These are phyloP conservation scores for Toxotes jaculatrix DNA, from an alignment of 2,113 vertebrate species.

Conservation along the genomic window DNA sequence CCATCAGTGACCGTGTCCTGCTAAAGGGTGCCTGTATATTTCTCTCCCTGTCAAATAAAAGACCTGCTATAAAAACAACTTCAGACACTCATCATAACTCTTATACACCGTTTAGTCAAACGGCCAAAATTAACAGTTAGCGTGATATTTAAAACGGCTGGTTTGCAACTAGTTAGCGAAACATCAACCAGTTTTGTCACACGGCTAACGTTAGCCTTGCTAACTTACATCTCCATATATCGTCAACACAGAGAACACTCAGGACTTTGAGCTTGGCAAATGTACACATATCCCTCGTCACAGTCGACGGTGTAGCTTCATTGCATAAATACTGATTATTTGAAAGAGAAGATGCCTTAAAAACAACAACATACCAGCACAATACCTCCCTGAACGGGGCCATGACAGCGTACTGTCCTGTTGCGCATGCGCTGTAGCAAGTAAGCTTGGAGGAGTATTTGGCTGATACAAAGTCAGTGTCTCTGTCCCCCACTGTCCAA, in stretches of 20 bases:
- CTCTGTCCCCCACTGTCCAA: not conserved
- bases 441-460: not conserved
- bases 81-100: accelerated
- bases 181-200: not conserved
- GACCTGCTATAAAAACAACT: not conserved
- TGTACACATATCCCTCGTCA: accelerated
- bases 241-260: not conserved
- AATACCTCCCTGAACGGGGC: slow-evolving; percentile 56
- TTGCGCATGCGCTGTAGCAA: slow-evolving; percentile 59
- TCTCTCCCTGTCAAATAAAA: slow-evolving; percentile 20
- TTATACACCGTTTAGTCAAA: accelerated
- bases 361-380: slow-evolving; percentile 65
- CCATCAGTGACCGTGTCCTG: slow-evolving; percentile 23
- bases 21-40: not conserved
- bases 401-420: slow-evolving; percentile 39
- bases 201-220: slow-evolving; percentile 49
- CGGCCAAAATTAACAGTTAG: not conserved
- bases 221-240: not conserved
- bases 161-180: slow-evolving; percentile 15
- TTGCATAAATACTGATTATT: accelerated
- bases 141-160: not conserved
- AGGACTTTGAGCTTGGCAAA: accelerated
- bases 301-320: accelerated
- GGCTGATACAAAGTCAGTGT: slow-evolving; percentile 22
- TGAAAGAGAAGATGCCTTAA: not conserved